Percentiles rank a stretch among this genome's conserved stretches.
phyloP scores from a whole-genome alignment of 2,113 vertebrate genomes.

The Elephantulus edwardii region DNA sequence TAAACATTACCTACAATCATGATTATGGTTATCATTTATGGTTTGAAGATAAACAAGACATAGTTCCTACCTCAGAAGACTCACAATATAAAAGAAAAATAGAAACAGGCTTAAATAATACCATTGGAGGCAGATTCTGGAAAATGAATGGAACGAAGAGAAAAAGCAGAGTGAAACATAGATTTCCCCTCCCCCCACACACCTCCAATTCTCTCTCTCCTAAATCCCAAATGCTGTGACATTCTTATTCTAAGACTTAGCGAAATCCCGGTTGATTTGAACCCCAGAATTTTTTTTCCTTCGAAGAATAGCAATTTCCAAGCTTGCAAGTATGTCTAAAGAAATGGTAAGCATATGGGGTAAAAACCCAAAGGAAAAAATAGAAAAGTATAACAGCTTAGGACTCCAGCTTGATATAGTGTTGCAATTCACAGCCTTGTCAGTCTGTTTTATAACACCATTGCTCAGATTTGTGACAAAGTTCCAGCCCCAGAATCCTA shows the following conservation, averaged over 20 bases:
- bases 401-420: conserved; percentile 72
- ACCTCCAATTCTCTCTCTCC: not conserved
- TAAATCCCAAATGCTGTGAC: conserved; percentile 20
- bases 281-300: not conserved
- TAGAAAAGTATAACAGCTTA: conserved; percentile 62
- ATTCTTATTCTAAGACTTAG: not conserved
- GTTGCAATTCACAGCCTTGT: conserved; percentile 73
- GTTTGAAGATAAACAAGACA: conserved; percentile 32
- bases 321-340: conserved; percentile 33
- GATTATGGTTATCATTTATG: not conserved
- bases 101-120: conserved; percentile 25
- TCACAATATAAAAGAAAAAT: conserved; percentile 6
- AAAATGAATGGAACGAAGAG: not conserved
- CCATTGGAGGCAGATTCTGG: not conserved
- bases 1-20: not conserved
- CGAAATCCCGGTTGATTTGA: conserved; percentile 47
- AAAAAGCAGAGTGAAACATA: not conserved
- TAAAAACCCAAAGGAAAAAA: conserved; percentile 54
- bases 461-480: conserved; percentile 78
- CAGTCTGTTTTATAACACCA: conserved; percentile 80
- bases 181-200: not conserved
- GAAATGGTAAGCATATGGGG: conserved; percentile 68
- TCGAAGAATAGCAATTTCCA: conserved; percentile 42
- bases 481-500: conserved; percentile 68
- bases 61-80: conserved; percentile 15